Conservation (phyloP, 2,797 vertebrate genomes). For the Sitta carolinensis region DNA sequence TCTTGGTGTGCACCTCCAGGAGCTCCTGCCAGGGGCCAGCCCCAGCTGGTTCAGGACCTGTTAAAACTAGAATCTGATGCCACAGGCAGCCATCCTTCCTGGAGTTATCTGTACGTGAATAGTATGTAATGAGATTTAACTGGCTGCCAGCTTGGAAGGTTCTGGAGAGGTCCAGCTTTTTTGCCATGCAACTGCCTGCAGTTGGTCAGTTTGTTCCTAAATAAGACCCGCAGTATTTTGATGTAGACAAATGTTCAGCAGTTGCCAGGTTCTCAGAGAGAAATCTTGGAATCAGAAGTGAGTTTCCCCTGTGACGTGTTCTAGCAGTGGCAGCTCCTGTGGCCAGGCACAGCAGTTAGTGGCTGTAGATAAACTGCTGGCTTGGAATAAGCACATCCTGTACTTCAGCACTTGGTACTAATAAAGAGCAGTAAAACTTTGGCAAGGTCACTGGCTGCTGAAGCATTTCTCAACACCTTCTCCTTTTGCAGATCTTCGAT, state of each 20-base stretch:
- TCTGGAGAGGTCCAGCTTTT: neutral
- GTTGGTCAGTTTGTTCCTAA: constrained; percentile 7
- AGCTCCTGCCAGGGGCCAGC: neutral
- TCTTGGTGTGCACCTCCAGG: neutral
- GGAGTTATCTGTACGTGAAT: neutral
- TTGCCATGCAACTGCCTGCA: neutral
- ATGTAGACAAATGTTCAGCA: neutral
- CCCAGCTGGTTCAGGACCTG: neutral
- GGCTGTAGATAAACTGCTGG: neutral
- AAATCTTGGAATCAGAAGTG: neutral
- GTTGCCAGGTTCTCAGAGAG: neutral
- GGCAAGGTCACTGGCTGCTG: neutral
- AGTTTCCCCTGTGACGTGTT: neutral
- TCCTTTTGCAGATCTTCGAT: constrained; percentile 88
- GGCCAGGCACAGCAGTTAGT: neutral
- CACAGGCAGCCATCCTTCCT: neutral
- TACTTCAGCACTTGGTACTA: neutral
- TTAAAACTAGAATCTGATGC: neutral
- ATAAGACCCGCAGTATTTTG: neutral
- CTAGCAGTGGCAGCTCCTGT: neutral
- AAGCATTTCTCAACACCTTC: neutral
- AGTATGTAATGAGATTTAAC: neutral
- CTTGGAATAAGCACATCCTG: neutral
- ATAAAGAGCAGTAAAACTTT: neutral
- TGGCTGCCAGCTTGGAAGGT: neutral